Evolutionary conservation across 1,140 invertebrate species (phyloP).

Genomic region (Sesamia nonagrioides): DNA sequence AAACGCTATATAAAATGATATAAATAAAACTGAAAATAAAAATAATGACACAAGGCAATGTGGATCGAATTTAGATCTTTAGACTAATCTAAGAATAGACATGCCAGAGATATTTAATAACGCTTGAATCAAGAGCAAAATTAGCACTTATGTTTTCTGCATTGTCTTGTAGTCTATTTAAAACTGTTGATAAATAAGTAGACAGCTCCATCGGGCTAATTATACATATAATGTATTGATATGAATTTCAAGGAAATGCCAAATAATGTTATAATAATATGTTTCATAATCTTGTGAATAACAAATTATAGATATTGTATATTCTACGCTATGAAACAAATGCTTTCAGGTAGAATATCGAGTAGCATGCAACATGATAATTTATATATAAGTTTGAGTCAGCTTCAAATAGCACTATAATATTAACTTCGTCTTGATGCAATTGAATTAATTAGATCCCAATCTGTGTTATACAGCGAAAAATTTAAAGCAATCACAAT

Average conservation of each 20-base stretch:
- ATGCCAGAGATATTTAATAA: conserved; percentile 1
- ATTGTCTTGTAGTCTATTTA: conserved; percentile 50
- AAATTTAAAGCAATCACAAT: no score
- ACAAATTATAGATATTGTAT: conserved; percentile 41
- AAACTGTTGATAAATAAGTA: conserved; percentile 54
- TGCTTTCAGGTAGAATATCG: conserved; percentile 24
- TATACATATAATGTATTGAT: not conserved
- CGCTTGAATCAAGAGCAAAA: conserved; percentile 6
- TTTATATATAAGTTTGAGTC: not conserved
- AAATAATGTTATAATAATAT: not conserved
- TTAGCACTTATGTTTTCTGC: conserved; percentile 38
- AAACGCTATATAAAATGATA: conserved; percentile 59
- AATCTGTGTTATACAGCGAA: no score
- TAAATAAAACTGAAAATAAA: conserved; percentile 45
- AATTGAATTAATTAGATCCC: not conserved
- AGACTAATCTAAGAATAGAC: conserved; percentile 35
- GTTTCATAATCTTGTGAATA: conserved; percentile 34
- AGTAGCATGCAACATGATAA: conserved; percentile 25
- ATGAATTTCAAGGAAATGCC: conserved; percentile 25
- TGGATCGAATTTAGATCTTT: conserved; percentile 46
- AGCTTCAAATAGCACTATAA: conserved; percentile 6
- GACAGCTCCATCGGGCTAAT: conserved; percentile 69
- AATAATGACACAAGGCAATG: conserved; percentile 52
- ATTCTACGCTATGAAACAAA: conserved; percentile 29
- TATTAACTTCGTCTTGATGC: conserved; percentile 17